These are phyloP conservation scores for Onchidella celtica DNA, from an alignment of 2,888 invertebrate genomes.

Conservation along the genomic window DNA sequence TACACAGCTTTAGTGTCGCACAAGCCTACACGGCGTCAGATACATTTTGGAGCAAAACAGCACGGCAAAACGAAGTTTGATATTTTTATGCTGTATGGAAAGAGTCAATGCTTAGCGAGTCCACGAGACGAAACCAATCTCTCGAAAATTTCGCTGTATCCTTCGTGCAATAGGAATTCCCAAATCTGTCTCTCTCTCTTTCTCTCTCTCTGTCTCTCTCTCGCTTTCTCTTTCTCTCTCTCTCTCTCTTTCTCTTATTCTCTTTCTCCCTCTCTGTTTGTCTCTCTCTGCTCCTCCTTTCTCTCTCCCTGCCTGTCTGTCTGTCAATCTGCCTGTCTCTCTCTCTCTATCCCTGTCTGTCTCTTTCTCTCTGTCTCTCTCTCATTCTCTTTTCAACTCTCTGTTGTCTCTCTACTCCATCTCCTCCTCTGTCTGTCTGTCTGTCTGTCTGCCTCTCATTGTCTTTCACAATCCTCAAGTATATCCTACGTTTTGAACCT, in stretches of 20 bases:
- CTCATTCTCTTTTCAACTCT: neutral
- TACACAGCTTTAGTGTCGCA: too few relatives aligned
- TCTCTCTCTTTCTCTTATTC: constrained; percentile 4
- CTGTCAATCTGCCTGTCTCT: neutral
- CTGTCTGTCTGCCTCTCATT: neutral
- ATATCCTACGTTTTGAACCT: too few relatives aligned
- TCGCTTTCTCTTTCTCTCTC: neutral
- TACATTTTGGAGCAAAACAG: too few relatives aligned
- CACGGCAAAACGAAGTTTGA: too few relatives aligned
- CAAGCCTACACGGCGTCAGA: too few relatives aligned
- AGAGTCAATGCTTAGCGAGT: too few relatives aligned
- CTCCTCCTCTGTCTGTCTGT: neutral
- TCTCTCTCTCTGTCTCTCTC: neutral
- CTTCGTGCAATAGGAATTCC: too few relatives aligned
- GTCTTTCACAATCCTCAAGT: too few relatives aligned
- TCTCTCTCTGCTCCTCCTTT: neutral
- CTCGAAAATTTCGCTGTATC: too few relatives aligned
- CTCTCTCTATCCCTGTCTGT: neutral
- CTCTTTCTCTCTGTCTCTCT: neutral
- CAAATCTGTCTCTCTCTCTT: neutral
- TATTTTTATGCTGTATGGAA: too few relatives aligned
- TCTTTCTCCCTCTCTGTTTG: neutral
- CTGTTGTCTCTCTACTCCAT: neutral
- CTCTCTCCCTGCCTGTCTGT: neutral
- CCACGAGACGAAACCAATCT: too few relatives aligned